Base-by-base conservation (phyloP, 2,888 invertebrate species). In the Drosophila algonquin region DNA sequence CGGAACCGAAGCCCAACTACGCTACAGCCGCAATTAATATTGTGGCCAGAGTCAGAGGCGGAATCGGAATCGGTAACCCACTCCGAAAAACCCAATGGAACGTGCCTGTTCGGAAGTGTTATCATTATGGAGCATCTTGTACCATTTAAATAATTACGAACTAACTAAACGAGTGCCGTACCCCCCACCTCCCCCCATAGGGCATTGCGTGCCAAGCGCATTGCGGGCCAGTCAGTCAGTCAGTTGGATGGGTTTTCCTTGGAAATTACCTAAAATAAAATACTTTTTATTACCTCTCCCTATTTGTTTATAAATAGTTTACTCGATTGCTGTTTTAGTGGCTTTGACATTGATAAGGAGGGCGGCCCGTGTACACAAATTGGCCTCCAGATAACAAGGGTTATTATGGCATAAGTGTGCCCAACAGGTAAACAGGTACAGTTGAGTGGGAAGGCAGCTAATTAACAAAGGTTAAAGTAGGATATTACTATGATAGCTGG, bases 131-230 rank as follows among this genome's bases (percentile, higher is more conserved):
- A 73, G 54, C 63, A 87, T 87, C 85, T 73, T 57, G 60, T 74
- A 75, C 77, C 67, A 87, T 77, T 87, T 84, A 79, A 84, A 87
- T 83, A 84, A 87, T 87, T 69, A 79, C 75, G 57, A 63, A 63
- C 75, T 69, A 80, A 73, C 81, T 57, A 67, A 65, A 52, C 53
- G 55, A 58, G 51, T 52, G 7, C 27, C 16, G 40, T 40, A 40
- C 46, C 6, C 6, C 24, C 27, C 27, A 0, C 27, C 27, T 1
- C 27, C 27, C 30, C 45, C 45, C 46, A 63, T 45, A 35, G 63
- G 35, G 54, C 56, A 65, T 73, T 63, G 76, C 77, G 69, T 77
- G 72, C 57, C 56, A 64, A 54, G 30, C 61, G 61, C 9, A 40
- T 61, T 21, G 21, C 21, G 21, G 48, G 40, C 54, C 5, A 21